Evolutionary conservation across 1,140 invertebrate genomes (phyloP).

Genomic region (Drosophila funebris): DNA sequence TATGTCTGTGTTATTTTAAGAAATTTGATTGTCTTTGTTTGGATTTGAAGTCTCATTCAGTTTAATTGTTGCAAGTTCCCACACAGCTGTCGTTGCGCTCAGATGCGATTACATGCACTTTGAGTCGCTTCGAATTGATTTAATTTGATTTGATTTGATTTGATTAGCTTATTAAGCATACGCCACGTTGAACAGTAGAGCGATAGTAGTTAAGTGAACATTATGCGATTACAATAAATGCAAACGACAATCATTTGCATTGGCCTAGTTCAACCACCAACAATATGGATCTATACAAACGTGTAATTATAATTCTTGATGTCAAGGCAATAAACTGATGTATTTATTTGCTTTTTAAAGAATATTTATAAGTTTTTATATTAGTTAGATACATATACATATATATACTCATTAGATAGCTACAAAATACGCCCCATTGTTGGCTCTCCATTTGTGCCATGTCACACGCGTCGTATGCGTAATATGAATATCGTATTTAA

Average conservation of each 20-base stretch:
- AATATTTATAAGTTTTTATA: conserved; percentile 8
- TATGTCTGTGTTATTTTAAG: neutral
- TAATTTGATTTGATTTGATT: conserved; percentile 4
- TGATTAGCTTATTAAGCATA: conserved; percentile 8
- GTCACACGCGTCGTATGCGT: conserved; percentile 35
- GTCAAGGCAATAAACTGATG: neutral
- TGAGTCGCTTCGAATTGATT: neutral
- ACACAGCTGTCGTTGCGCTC: neutral
- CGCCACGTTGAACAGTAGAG: neutral
- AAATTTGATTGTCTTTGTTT: neutral
- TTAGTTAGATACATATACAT: neutral
- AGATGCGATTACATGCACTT: neutral
- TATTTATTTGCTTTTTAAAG: neutral
- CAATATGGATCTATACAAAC: neutral
- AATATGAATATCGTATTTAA: conserved; percentile 4
- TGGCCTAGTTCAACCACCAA: no score
- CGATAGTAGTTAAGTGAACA: neutral
- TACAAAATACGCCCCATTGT: neutral
- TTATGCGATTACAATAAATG: conserved; percentile 33
- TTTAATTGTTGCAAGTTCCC: conserved; percentile 6
- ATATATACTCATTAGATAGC: conserved; percentile 1
- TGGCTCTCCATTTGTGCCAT: conserved; percentile 2
- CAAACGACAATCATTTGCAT: neutral
- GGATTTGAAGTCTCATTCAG: neutral
- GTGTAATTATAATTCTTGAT: neutral